Evolutionary conservation across 2,113 vertebrate species (phyloP).

Genomic region (Suncus etruscus): DNA sequence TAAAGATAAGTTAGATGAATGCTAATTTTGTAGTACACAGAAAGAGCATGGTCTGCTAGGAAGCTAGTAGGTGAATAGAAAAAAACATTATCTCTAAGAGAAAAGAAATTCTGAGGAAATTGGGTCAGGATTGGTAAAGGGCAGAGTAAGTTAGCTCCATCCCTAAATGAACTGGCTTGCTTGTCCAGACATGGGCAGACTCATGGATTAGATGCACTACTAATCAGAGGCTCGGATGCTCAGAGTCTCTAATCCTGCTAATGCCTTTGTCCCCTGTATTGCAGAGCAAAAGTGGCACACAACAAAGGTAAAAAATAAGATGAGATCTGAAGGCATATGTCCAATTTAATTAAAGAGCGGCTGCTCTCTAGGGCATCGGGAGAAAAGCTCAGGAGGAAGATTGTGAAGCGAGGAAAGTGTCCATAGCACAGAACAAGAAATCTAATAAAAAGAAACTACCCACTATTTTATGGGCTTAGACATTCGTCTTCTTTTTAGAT

Average conservation of each 20-base stretch:
- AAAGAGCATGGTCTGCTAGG: background rate
- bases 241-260: fast-evolving
- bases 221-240: background rate
- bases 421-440: background rate
- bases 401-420: background rate
- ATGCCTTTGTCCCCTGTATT: background rate
- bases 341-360: background rate
- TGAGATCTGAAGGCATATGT: background rate
- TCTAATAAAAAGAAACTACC: background rate
- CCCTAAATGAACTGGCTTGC: background rate
- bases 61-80: background rate
- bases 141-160: background rate
- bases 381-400: background rate
- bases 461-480: background rate
- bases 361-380: background rate
- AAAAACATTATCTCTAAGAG: background rate
- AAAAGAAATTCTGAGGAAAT: background rate
- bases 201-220: background rate
- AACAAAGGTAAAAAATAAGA: background rate
- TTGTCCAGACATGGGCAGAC: background rate
- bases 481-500: constrained; percentile 29
- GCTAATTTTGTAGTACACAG: background rate
- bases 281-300: fast-evolving
- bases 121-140: background rate
- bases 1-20: background rate